A percentile compares a stretch with the other conserved stretches of the same genome.
Evolutionary conservation across 2,797 vertebrate genomes (phyloP).

Genomic region (Epinephelus coioides): DNA sequence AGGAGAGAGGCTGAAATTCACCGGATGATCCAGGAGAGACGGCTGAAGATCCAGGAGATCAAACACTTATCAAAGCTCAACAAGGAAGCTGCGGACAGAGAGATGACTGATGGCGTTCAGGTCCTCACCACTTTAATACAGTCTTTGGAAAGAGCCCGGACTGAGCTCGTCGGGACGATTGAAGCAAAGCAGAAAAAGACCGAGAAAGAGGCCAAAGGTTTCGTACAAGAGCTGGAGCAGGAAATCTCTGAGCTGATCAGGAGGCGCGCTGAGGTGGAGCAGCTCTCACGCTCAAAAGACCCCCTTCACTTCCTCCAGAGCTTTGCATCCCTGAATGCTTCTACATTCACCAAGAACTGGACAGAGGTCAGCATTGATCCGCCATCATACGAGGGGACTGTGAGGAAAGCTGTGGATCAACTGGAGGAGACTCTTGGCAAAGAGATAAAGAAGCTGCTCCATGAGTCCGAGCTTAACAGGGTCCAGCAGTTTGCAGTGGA

Average conservation of each 20-base stretch:
- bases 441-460: constrained; percentile 37
- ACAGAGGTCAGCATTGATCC: background rate
- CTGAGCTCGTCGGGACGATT: background rate
- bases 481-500: background rate
- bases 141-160: constrained; percentile 1
- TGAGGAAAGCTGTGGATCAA: constrained; percentile 19
- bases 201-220: background rate
- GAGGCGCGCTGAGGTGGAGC: background rate
- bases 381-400: background rate
- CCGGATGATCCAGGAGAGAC: constrained; percentile 19
- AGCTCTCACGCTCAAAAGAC: constrained; percentile 21
- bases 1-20: background rate
- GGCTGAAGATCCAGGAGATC: background rate
- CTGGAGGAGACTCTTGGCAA: constrained; percentile 47
- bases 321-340: background rate
- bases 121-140: background rate
- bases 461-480: background rate
- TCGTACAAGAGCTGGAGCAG: constrained; percentile 23
- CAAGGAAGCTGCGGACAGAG: background rate
- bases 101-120: background rate
- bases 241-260: constrained; percentile 25
- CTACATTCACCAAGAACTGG: background rate
- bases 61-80: background rate
- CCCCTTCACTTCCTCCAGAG: constrained; percentile 1
- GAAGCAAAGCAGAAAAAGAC: background rate